Evolutionary conservation across 2,888 invertebrate genomes (phyloP), one percentile per base, ranked within the genome.

Genomic region (Charanyca ferruginea): DNA sequence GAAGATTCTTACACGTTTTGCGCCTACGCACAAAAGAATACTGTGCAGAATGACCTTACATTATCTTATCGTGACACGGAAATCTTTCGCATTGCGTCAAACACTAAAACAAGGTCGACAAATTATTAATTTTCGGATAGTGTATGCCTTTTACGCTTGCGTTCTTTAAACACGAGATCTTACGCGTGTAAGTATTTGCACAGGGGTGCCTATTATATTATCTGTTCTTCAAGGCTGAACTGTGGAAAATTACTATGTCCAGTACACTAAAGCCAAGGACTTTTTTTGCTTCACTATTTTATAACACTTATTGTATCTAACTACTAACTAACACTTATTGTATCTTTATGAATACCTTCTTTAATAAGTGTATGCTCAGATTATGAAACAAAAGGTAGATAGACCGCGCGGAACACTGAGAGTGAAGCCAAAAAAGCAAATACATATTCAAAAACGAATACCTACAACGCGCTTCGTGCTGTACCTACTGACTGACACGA

Each of bases 51-150:
- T 80, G 80, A 79, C 82, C 77, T 68, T 47, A 48, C 7, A 45
- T 23, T 74, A 79, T 80, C 80, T 77, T 81, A 81, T 82, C 82
- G 38, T 61, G 35, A 72, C 18, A 57, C 77, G 82, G 73, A 81
- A 79, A 82, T 82, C 80, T 81, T 68, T 61, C 49, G 61, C 44
- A 66, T 13, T 74, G 59, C 80, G 81, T 81, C 82, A 74, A 47
- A 61, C 23, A 51, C 44, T 38, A 51, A 62, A 69, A 64, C 67
- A 59, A 79, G 82, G 77, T 76, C 77, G 28, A 44, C 35, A 42
- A 62, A 52, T 64, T 49, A 74, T 74, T 68, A 44, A 35, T 62
- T 69, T 62, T 59, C 2, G 61, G 61, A 54, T 55, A 49, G 2
- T 42, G 23, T 11, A n/a, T n/a, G 45, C 28, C 66, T 65, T 64